Conservation (phyloP, 2,113 vertebrate genomes). For the Tragelaphus imberbis region DNA sequence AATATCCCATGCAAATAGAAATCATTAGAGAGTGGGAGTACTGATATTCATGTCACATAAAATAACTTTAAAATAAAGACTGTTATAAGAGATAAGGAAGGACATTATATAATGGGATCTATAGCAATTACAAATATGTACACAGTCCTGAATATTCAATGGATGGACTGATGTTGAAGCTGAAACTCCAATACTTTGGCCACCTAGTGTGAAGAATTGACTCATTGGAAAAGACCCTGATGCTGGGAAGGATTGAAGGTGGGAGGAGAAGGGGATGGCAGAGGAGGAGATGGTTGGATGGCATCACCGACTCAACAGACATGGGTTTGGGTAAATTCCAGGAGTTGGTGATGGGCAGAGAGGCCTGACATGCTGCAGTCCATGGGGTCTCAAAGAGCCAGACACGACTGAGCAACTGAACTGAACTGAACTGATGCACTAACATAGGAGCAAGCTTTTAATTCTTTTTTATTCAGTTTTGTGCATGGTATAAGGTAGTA, state of each 20-base stretch:
- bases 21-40: not conserved
- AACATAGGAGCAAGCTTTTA: not conserved
- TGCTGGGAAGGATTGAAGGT: not conserved
- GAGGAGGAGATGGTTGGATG: not conserved
- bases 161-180: not conserved
- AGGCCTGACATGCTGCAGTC: not conserved
- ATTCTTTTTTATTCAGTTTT: not conserved
- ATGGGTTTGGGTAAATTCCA: not conserved
- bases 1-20: not conserved
- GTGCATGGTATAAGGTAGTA: not conserved
- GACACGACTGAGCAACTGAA: accelerated
- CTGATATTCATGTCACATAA: not conserved
- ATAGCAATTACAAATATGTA: not conserved
- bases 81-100: not conserved
- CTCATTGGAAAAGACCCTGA: not conserved
- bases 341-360: not conserved
- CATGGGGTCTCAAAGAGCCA: not conserved
- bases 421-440: not conserved
- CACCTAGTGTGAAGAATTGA: not conserved
- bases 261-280: not conserved
- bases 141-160: not conserved
- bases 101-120: not conserved
- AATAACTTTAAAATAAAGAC: not conserved
- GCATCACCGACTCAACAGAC: accelerated
- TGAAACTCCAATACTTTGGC: not conserved